These are phyloP conservation scores for Alitta virens DNA, from an alignment of 2,888 invertebrate genomes.

Conservation along the genomic window DNA sequence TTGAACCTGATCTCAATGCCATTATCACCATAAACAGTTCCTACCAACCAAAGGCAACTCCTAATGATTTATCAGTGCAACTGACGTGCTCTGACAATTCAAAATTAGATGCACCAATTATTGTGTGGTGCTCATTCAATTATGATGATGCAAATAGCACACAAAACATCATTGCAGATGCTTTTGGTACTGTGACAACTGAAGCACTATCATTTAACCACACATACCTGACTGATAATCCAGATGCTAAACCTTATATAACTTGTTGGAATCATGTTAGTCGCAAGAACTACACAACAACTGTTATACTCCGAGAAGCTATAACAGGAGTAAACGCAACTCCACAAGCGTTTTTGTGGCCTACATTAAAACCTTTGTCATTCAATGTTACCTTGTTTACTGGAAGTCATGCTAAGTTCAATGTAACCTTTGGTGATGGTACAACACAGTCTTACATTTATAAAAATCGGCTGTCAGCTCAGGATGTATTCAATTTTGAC, in stretches of 20 bases:
- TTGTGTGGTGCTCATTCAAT: background rate
- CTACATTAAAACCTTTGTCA: background rate
- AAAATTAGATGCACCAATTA: background rate
- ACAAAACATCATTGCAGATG: background rate
- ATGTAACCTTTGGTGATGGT: background rate
- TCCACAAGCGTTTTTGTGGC: background rate
- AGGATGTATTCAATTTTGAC: background rate
- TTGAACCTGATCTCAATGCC: background rate
- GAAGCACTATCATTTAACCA: background rate
- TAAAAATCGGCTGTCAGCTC: background rate
- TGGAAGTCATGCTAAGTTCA: background rate
- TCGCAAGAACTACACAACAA: background rate
- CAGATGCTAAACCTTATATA: background rate
- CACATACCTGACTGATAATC: background rate
- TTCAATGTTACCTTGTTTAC: background rate
- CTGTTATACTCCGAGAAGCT: background rate
- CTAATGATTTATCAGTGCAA: background rate
- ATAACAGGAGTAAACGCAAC: background rate
- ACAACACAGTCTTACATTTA: background rate
- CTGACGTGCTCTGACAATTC: too few species aligned
- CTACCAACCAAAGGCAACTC: background rate
- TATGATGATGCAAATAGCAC: background rate
- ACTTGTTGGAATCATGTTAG: background rate
- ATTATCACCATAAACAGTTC: background rate
- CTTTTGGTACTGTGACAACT: too few species aligned